phyloP scores from a whole-genome alignment of 2,888 invertebrate genomes.

The Xanthia icteritia region DNA sequence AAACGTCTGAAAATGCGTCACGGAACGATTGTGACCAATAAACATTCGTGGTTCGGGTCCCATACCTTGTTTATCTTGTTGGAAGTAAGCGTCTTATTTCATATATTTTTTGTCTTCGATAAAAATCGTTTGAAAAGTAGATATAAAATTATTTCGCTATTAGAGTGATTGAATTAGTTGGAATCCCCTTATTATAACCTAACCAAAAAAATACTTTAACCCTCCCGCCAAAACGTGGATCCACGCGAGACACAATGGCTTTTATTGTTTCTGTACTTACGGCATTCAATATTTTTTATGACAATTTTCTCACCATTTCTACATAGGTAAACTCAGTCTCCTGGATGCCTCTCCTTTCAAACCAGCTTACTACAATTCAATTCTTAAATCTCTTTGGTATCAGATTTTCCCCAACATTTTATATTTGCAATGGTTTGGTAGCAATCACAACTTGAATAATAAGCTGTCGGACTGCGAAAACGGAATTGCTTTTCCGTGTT shows the following conservation, averaged over 20 bases:
- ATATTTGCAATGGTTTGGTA: slow-evolving; percentile 50
- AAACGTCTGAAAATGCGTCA: slow-evolving; percentile 40
- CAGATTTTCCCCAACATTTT: slow-evolving; percentile 43
- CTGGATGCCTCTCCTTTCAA: not conserved
- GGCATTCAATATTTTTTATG: not conserved
- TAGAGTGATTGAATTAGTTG: not conserved
- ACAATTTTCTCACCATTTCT: not conserved
- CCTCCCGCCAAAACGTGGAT: not conserved
- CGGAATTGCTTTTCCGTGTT: slow-evolving; percentile 67
- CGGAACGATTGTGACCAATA: slow-evolving; percentile 51
- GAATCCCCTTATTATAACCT: not conserved
- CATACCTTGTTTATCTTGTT: slow-evolving; percentile 21
- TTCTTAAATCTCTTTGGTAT: slow-evolving; percentile 22
- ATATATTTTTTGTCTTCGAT: not conserved
- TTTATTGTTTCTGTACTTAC: no score
- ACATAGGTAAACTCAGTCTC: not conserved
- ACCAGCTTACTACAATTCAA: slow-evolving; percentile 8
- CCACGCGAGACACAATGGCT: no score
- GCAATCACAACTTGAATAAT: slow-evolving; percentile 65
- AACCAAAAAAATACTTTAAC: not conserved
- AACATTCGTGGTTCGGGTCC: slow-evolving; percentile 28
- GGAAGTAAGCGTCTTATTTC: not conserved
- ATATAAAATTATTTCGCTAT: not conserved
- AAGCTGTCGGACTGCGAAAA: slow-evolving; percentile 61
- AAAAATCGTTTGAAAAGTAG: not conserved